Evolutionary conservation across 2,113 vertebrate species (phyloP), one percentile per base, ranked within the genome.

Genomic region (Corydoras sp.): DNA sequence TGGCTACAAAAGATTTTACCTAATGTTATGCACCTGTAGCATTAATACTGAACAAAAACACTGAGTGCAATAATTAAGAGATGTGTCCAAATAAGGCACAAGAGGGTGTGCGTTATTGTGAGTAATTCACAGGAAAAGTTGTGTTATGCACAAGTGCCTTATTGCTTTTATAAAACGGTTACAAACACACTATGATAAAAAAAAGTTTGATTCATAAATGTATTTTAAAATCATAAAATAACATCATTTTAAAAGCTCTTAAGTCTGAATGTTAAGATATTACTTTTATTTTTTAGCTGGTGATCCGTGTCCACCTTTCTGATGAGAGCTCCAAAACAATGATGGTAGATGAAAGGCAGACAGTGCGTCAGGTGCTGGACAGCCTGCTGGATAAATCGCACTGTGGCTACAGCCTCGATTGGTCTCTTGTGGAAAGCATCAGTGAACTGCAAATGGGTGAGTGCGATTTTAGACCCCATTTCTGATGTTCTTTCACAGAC

Each of bases 311-410:
- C 61, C 97, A 99, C 80, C 88, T 99, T 90, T 96, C 97, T 61
- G 97, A 99, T 43, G 96, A 98, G 84, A 99, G 97, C 84, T 98
- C 96, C 55, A 99, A 99, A 88, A 99, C 97, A 13, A 96, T 99
- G 95, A 99, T 99, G 97, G 97, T 99, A 83, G 96, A 99, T 43
- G 97, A 99, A 87, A 91, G 97, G 62, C 97, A 99, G 83, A 97
- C 97, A 0, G 97, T 97, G 83, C 90, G 95, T 87, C 96, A 99
- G 89, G 96, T 99, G 63, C 88, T 99, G 86, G 95, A 98, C 81
- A 97, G 90, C 86, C 82, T 99, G 71, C 92, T 95, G 91, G 97
- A 99, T 78, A 99, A 99, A 75, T 98, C 97, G 1, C 97, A 99
- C 87, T 98, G 95, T 15, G 93, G 94, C 50, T 95, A 92, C 83